Percentiles rank a stretch among this genome's conserved stretches.
Conservation (phyloP, 2,888 invertebrate genomes). For the Dendrolimus houi region DNA sequence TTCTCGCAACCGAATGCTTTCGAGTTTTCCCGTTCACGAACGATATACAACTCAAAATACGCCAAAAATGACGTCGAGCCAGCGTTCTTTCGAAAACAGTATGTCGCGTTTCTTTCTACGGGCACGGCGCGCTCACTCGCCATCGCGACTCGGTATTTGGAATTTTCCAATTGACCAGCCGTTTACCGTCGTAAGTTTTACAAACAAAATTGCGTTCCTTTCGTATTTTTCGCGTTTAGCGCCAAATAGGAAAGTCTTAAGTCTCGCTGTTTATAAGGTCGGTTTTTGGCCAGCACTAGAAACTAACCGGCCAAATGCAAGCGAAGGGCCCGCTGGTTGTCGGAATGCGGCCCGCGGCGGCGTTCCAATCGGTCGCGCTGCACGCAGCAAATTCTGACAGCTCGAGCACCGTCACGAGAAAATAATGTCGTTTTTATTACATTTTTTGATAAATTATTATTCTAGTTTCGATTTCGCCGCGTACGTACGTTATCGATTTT, state of each 20-base stretch:
- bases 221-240: constrained; percentile 69
- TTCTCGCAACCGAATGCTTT: constrained; percentile 67
- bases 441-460: constrained; percentile 75
- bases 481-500: constrained; percentile 69
- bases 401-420: constrained; percentile 60
- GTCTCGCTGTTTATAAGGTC: constrained; percentile 43
- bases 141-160: constrained; percentile 55
- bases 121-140: constrained; percentile 58
- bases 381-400: constrained; percentile 71
- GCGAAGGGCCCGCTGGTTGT: constrained; percentile 17
- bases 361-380: constrained; percentile 36
- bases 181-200: constrained; percentile 63
- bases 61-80: constrained; percentile 74
- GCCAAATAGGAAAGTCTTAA: constrained; percentile 68
- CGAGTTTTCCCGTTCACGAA: constrained; percentile 72
- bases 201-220: constrained; percentile 68
- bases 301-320: constrained; percentile 45
- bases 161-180: constrained; percentile 80
- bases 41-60: constrained; percentile 69
- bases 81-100: constrained; percentile 73
- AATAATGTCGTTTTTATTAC: constrained; percentile 76
- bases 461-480: constrained; percentile 63
- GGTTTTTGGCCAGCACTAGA: constrained; percentile 33
- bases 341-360: constrained; percentile 14
- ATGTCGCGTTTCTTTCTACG: constrained; percentile 64